These are phyloP conservation scores for Zonotrichia albicollis DNA, from an alignment of 2,797 vertebrate genomes.

Conservation along the genomic window DNA sequence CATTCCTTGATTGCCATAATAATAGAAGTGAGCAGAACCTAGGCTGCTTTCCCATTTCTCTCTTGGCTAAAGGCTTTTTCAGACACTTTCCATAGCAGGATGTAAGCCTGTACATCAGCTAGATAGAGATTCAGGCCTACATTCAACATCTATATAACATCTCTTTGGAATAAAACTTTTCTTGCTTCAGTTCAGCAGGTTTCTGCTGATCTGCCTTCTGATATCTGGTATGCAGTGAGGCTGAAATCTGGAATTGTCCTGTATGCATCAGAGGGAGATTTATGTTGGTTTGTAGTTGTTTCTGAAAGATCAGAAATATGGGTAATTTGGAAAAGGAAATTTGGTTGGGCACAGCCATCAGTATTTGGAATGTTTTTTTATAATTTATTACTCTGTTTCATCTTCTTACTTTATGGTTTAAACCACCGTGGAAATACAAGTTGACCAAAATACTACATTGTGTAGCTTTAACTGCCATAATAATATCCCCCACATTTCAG, in stretches of 20 bases:
- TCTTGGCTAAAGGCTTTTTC: not conserved
- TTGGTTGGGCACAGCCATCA: not conserved
- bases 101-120: not conserved
- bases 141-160: accelerated
- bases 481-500: not conserved
- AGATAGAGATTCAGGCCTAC: not conserved
- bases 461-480: not conserved
- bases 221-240: not conserved
- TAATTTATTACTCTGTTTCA: not conserved
- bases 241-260: not conserved
- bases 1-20: not conserved
- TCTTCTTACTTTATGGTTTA: not conserved
- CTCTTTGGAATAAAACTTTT: not conserved
- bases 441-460: not conserved
- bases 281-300: not conserved
- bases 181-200: not conserved
- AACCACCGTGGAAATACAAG: not conserved
- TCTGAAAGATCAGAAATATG: not conserved
- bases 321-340: not conserved
- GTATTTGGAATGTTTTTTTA: not conserved
- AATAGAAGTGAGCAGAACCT: not conserved
- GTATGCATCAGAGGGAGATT: not conserved
- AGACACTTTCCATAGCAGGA: not conserved
- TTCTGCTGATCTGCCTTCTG: not conserved
- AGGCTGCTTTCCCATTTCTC: not conserved